These are phyloP conservation scores for Thalpophila matura DNA, from an alignment of 2,888 invertebrate species.

Conservation along the genomic window DNA sequence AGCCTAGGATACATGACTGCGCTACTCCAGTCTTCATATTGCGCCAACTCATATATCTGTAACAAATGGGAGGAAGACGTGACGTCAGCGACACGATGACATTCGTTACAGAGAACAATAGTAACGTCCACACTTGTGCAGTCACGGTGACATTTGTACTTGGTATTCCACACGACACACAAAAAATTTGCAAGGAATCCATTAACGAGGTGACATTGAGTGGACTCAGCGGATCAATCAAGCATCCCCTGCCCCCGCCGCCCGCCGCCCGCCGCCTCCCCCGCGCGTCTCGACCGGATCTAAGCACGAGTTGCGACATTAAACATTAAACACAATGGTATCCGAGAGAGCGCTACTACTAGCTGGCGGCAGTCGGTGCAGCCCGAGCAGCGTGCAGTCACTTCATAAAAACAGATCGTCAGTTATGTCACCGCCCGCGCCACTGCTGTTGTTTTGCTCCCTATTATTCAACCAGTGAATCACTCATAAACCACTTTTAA, in stretches of 20 bases:
- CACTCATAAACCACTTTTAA: conserved; percentile 36
- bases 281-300: conserved; percentile 26
- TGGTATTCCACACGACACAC: background rate
- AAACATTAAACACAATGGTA: conserved; percentile 4
- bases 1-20: no score
- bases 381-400: background rate
- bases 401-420: conserved; percentile 9
- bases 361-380: background rate
- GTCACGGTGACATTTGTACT: background rate
- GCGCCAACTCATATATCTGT: no score
- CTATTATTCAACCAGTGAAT: conserved; percentile 49
- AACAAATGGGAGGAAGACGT: background rate
- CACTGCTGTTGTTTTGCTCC: conserved; percentile 50
- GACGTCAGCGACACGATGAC: background rate
- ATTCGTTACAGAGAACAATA: background rate
- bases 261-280: background rate
- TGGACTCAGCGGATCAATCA: conserved; percentile 15
- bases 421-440: conserved; percentile 37
- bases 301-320: conserved; percentile 26
- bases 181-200: background rate
- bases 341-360: background rate
- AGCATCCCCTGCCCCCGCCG: background rate
- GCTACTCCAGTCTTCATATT: no score
- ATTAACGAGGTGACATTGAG: conserved; percentile 26
- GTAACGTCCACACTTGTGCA: background rate